Evolutionary conservation across 1,140 invertebrate species (phyloP).

Genomic region (Drosophila nannoptera): DNA sequence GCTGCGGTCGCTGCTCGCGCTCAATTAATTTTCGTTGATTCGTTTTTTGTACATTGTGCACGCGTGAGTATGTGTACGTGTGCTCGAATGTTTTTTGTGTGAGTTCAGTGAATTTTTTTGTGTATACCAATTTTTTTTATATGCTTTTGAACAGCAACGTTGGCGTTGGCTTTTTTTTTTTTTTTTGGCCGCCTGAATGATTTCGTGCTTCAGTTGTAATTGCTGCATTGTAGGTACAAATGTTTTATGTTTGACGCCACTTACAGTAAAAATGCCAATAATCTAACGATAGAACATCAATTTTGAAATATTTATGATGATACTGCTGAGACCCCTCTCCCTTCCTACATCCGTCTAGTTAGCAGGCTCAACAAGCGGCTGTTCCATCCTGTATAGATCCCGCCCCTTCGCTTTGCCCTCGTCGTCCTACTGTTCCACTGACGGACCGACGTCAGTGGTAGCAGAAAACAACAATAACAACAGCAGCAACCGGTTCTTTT

Average conservation of each 20-base stretch:
- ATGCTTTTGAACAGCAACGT: conserved; percentile 46
- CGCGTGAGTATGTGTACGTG: conserved; percentile 17
- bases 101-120: conserved; percentile 56
- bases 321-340: too few relatives aligned
- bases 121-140: conserved; percentile 73
- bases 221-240: conserved; percentile 8
- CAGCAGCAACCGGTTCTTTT: conserved; percentile 67
- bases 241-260: conserved; percentile 32
- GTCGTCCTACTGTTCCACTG: conserved; percentile 17
- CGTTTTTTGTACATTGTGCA: conserved; percentile 58
- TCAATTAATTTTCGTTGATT: conserved; percentile 77
- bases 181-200: conserved; percentile 48
- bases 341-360: too few relatives aligned
- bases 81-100: conserved; percentile 32
- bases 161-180: conserved; percentile 52
- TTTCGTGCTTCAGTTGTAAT: conserved; percentile 25
- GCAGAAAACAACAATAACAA: conserved; percentile 32
- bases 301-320: too few relatives aligned
- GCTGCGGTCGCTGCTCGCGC: conserved; percentile 59
- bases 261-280: conserved; percentile 33
- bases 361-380: conserved; percentile 1
- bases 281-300: conserved; percentile 3
- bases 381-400: conserved; percentile 8
- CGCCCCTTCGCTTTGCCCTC: background rate
- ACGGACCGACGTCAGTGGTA: conserved; percentile 46